Conservation (phyloP, 2,797 vertebrate species). For the Rhincodon typus region DNA sequence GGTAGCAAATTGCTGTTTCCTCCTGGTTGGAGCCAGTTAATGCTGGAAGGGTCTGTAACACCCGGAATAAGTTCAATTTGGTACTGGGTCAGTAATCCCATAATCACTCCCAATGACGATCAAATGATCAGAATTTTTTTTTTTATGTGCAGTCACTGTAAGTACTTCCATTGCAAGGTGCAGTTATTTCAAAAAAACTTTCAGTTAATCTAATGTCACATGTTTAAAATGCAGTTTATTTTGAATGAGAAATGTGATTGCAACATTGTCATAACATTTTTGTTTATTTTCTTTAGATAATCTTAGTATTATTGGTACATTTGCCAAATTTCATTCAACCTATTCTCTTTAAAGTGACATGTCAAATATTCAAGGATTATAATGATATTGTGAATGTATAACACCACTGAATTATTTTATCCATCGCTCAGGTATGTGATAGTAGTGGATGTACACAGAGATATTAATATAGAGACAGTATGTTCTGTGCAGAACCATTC, state of each 20-base stretch:
- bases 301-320: background rate
- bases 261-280: background rate
- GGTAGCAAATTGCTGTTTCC: background rate
- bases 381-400: background rate
- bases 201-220: background rate
- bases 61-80: background rate
- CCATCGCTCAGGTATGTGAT: too few relatives aligned
- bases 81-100: too few relatives aligned
- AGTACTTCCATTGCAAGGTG: background rate
- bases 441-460: too few relatives aligned
- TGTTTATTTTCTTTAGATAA: background rate
- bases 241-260: background rate
- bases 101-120: background rate
- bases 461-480: too few relatives aligned
- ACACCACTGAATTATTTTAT: background rate
- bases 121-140: background rate
- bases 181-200: background rate
- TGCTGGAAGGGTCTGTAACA: background rate
- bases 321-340: background rate
- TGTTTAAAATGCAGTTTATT: background rate
- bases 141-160: background rate
- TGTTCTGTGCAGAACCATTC: too few relatives aligned
- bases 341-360: background rate
- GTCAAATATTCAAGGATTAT: background rate
- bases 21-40: background rate